Percentiles rank a stretch among this genome's conserved stretches.
Evolutionary conservation across 2,888 invertebrate genomes (phyloP).

Genomic region (Pseudoips prasinana): DNA sequence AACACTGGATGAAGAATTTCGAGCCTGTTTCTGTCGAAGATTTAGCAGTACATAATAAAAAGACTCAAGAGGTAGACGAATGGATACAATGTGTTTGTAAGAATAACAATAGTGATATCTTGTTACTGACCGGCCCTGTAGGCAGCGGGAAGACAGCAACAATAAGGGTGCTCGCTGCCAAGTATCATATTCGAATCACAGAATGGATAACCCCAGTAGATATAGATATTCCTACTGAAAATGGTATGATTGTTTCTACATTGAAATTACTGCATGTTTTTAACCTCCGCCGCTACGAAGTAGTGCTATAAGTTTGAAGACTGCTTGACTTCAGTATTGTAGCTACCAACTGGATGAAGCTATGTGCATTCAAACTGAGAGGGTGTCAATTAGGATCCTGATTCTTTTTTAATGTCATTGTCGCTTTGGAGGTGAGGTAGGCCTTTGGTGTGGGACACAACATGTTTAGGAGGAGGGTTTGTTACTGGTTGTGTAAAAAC

Average conservation of each 20-base stretch:
- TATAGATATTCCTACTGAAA: conserved; percentile 81
- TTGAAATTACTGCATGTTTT: not conserved
- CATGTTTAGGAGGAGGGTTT: too few species aligned
- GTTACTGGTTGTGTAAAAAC: too few species aligned
- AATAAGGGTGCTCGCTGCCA: conserved; percentile 84
- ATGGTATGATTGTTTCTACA: conserved; percentile 50
- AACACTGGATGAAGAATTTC: conserved; percentile 84
- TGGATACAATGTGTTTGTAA: conserved; percentile 81
- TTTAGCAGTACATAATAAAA: conserved; percentile 88
- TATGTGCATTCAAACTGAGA: too few species aligned
- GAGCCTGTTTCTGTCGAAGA: conserved; percentile 82
- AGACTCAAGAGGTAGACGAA: conserved; percentile 86
- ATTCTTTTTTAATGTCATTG: too few species aligned
- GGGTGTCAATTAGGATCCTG: too few species aligned
- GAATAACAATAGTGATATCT: conserved; percentile 69
- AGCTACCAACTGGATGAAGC: too few species aligned
- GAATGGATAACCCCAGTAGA: conserved; percentile 94
- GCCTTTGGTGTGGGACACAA: too few species aligned
- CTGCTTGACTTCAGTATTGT: too few species aligned
- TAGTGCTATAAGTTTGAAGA: too few species aligned
- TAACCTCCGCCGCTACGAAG: too few species aligned
- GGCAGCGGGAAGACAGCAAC: conserved; percentile 93
- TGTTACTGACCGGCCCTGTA: conserved; percentile 91
- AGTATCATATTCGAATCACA: conserved; percentile 81
- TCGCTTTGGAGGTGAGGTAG: too few species aligned